Conservation (phyloP, 2,888 invertebrate genomes). For the Kuschelorhynchus macadamiae region DNA sequence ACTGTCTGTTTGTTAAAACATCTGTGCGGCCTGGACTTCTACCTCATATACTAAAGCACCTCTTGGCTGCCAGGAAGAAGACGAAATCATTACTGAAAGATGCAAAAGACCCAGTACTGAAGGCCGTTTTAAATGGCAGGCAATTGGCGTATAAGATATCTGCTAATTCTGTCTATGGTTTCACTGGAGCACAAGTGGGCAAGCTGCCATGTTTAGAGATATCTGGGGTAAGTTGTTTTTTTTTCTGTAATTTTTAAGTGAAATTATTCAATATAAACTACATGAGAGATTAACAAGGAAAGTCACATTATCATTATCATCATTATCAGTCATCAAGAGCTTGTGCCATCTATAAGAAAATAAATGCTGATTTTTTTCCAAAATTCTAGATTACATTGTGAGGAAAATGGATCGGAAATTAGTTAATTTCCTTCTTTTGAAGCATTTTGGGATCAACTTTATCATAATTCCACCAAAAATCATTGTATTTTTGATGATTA, state of each 20-base stretch:
- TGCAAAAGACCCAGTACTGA: conserved; percentile 94
- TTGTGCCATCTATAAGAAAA: too few relatives aligned
- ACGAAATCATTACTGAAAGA: conserved; percentile 96
- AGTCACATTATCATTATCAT: too few relatives aligned
- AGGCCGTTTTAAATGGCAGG: conserved; percentile 95
- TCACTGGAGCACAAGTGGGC: conserved; percentile 98
- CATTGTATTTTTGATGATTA: too few relatives aligned
- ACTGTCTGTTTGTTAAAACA: conserved; percentile 91
- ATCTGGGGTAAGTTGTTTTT: conserved; percentile 76
- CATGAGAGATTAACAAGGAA: too few relatives aligned
- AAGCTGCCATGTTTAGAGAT: conserved; percentile 97
- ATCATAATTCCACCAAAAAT: too few relatives aligned
- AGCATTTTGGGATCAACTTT: too few relatives aligned
- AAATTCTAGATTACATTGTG: too few relatives aligned
- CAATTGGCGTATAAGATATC: conserved; percentile 98
- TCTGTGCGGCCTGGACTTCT: conserved; percentile 90
- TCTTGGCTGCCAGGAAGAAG: conserved; percentile 91
- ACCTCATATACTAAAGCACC: conserved; percentile 95
- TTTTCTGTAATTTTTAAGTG: not conserved
- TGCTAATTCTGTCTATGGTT: conserved; percentile 99
- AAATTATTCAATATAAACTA: not conserved
- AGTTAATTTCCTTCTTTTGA: too few relatives aligned
- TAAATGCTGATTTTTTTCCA: too few relatives aligned
- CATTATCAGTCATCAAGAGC: too few relatives aligned
- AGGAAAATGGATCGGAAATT: too few relatives aligned